These are phyloP conservation scores for Epinephelus fuscoguttatus DNA, from an alignment of 2,113 vertebrate genomes.

Conservation along the genomic window DNA sequence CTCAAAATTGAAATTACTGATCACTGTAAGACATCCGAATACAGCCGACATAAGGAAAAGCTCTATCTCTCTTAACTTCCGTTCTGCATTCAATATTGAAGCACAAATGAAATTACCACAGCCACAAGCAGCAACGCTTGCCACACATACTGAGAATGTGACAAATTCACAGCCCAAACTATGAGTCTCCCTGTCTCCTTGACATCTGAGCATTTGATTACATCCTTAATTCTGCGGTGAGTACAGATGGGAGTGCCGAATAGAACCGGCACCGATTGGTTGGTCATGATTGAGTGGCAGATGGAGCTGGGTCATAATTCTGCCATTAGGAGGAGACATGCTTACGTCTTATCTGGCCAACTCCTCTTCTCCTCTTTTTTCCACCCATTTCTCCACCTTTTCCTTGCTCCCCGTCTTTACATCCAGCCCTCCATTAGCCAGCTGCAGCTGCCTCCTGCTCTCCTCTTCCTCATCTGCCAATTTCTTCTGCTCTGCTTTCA, in stretches of 20 bases:
- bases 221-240: constrained; percentile 35
- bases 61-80: neutral
- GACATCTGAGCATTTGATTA: constrained; percentile 66
- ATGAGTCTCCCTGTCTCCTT: constrained; percentile 4
- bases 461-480: constrained; percentile 27
- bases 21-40: constrained; percentile 8
- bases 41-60: constrained; percentile 2
- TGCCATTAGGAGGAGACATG: constrained; percentile 68
- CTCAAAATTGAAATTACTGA: constrained; percentile 40
- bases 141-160: constrained; percentile 1
- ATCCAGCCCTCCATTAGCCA: constrained; percentile 37
- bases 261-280: constrained; percentile 67
- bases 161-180: neutral
- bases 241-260: constrained; percentile 72
- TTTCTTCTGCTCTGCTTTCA: constrained; percentile 16
- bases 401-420: constrained; percentile 7
- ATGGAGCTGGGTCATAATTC: constrained; percentile 76
- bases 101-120: constrained; percentile 36
- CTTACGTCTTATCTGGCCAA: constrained; percentile 29
- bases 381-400: constrained; percentile 5
- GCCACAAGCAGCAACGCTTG: constrained; percentile 9
- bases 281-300: constrained; percentile 76
- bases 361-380: constrained; percentile 18
- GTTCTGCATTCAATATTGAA: neutral
- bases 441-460: constrained; percentile 62